Percentiles rank a stretch among this genome's conserved stretches.
Evolutionary conservation across 2,113 vertebrate species (phyloP).

Genomic region (Haemorhous mexicanus): DNA sequence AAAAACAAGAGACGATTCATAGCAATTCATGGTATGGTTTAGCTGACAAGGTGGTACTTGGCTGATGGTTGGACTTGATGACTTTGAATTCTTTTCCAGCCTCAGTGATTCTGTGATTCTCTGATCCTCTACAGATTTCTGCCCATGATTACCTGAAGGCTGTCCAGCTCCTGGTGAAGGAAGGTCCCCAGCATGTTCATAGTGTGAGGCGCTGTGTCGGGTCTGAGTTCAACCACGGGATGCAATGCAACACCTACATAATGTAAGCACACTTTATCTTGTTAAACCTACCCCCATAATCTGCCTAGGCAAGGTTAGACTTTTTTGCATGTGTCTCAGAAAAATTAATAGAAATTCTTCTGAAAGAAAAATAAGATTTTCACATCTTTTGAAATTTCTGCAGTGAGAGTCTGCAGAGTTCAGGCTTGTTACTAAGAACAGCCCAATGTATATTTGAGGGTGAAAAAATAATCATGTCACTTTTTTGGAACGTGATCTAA

Average conservation of each 20-base stretch:
- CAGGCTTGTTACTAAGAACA: slow-evolving; percentile 49
- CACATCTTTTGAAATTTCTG: not conserved
- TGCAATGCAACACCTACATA: not conserved
- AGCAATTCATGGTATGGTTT: not conserved
- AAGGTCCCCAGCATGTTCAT: slow-evolving; percentile 63
- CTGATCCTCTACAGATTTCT: slow-evolving; percentile 66
- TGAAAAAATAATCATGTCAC: slow-evolving; percentile 65
- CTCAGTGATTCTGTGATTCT: not conserved
- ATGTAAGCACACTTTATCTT: not conserved
- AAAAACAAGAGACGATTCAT: fast-evolving
- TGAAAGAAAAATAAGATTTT: not conserved
- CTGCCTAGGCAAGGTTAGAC: not conserved
- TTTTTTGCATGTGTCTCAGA: not conserved
- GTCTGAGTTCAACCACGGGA: not conserved
- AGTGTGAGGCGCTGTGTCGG: slow-evolving; percentile 31
- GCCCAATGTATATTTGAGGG: slow-evolving; percentile 16
- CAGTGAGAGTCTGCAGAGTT: not conserved
- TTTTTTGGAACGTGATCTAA: slow-evolving; percentile 46
- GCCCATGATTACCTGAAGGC: slow-evolving; percentile 67
- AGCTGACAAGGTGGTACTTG: not conserved
- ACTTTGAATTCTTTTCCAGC: not conserved
- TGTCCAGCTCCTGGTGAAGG: slow-evolving; percentile 69
- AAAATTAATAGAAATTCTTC: not conserved
- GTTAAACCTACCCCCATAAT: not conserved
- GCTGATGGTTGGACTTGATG: not conserved